Evolutionary conservation across 2,113 vertebrate species (phyloP).

Genomic region (Cariama cristata): DNA sequence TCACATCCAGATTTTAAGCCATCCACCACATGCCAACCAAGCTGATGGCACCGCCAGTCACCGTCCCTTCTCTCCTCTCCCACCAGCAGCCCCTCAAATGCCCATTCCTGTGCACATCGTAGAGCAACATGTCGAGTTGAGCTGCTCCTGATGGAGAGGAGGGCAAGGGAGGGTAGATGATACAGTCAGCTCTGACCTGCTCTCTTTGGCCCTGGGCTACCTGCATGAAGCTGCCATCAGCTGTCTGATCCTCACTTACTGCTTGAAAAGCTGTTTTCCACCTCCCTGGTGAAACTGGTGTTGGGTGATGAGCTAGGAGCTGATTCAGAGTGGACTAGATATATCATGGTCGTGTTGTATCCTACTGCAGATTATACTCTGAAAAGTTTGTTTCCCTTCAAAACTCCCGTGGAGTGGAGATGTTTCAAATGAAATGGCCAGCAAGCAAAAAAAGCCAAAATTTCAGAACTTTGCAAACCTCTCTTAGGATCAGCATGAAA

Average conservation of each 20-base stretch:
- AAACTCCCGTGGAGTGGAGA: background rate
- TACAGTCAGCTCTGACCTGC: background rate
- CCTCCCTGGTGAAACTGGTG: background rate
- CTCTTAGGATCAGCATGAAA: background rate
- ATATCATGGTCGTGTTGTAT: background rate
- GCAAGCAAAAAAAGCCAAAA: background rate
- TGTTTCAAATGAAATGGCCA: background rate
- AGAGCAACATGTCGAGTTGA: background rate
- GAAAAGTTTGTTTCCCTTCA: background rate
- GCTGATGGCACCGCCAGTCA: background rate
- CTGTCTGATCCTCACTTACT: background rate
- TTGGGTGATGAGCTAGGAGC: background rate
- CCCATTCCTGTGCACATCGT: background rate
- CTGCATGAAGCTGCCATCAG: background rate
- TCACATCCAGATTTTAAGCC: background rate
- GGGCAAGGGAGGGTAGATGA: background rate
- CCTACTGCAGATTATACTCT: background rate
- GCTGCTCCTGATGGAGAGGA: background rate
- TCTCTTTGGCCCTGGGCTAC: background rate
- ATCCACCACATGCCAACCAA: background rate
- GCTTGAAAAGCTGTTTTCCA: background rate
- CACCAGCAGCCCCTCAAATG: background rate
- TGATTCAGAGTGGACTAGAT: background rate
- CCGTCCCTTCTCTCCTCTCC: background rate
- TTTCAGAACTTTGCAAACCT: constrained; percentile 12